phyloP scores from a whole-genome alignment of 2,888 invertebrate genomes.

The Pasiphila rectangulata region DNA sequence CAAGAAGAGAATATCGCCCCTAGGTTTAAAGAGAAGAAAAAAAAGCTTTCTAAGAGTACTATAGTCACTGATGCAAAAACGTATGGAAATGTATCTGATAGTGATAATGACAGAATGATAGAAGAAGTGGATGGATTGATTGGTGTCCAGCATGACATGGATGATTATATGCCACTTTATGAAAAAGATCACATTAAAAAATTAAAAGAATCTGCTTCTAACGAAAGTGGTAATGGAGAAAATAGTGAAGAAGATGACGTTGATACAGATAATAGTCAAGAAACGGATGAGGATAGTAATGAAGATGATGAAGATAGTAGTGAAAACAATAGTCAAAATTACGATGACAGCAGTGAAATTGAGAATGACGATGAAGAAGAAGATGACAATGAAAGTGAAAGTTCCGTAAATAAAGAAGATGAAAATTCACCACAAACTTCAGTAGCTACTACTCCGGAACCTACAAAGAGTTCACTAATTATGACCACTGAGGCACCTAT shows the following conservation, averaged over 20 bases:
- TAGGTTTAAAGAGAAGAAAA: slow-evolving; percentile 68
- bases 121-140: slow-evolving; percentile 68
- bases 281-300: slow-evolving; percentile 35
- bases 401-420: slow-evolving; percentile 20
- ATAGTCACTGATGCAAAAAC: slow-evolving; percentile 69
- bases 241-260: slow-evolving; percentile 34
- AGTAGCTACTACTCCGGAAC: slow-evolving; percentile 52
- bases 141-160: slow-evolving; percentile 59
- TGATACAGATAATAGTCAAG: slow-evolving; percentile 33
- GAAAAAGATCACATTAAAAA: slow-evolving; percentile 52
- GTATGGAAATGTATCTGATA: slow-evolving; percentile 52
- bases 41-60: slow-evolving; percentile 64
- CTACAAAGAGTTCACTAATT: slow-evolving; percentile 55
- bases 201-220: slow-evolving; percentile 28
- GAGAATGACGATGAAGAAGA: slow-evolving; percentile 29
- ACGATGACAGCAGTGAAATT: slow-evolving; percentile 34
- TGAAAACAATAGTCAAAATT: slow-evolving; percentile 37
- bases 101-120: slow-evolving; percentile 54
- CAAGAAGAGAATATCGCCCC: slow-evolving; percentile 33
- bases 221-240: slow-evolving; percentile 24
- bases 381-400: not conserved
- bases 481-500: slow-evolving; percentile 59
- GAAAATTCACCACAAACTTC: slow-evolving; percentile 27
- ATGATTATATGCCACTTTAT: slow-evolving; percentile 64
- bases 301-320: slow-evolving; percentile 36